phyloP scores from a whole-genome alignment of 2,888 invertebrate species.

The Scaptomyza tumidula region DNA sequence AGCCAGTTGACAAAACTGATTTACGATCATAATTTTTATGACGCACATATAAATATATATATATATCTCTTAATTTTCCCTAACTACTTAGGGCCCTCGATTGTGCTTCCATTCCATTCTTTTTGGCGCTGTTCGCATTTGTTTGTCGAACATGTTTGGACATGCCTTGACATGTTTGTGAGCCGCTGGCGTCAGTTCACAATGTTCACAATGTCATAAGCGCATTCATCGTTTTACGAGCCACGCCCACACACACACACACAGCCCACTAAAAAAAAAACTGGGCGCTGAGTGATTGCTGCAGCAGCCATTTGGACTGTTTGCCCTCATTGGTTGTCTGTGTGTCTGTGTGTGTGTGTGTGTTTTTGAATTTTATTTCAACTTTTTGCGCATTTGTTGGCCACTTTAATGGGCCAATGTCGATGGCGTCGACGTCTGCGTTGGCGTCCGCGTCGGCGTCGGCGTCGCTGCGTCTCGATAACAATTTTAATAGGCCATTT shows the following conservation, averaged over 20 bases:
- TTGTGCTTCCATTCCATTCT: background rate
- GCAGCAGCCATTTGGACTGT: conserved; percentile 33
- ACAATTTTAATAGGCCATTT: conserved; percentile 79
- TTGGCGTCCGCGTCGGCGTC: background rate
- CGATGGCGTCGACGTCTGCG: conserved; percentile 2
- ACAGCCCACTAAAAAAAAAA: background rate
- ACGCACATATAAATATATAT: background rate
- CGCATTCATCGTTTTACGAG: conserved; percentile 66
- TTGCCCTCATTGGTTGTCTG: background rate
- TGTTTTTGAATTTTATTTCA: conserved; percentile 50
- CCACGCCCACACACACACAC: conserved; percentile 20
- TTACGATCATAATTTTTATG: conserved; percentile 42
- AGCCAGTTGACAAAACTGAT: conserved; percentile 18
- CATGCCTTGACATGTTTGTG: conserved; percentile 67
- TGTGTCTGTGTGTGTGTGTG: conserved; percentile 8
- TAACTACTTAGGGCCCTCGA: background rate
- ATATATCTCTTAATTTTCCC: no score
- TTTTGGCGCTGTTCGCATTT: conserved; percentile 15
- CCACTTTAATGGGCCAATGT: conserved; percentile 63
- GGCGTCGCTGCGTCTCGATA: conserved; percentile 70
- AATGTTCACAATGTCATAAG: conserved; percentile 57
- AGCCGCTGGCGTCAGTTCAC: conserved; percentile 62
- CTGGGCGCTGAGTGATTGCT: conserved; percentile 50
- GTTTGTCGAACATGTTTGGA: conserved; percentile 38
- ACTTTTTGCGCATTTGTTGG: conserved; percentile 55